Percentiles rank a stretch among this genome's conserved stretches.
These are phyloP conservation scores for Bibio marci DNA, from an alignment of 2,888 invertebrate genomes.

Conservation along the genomic window DNA sequence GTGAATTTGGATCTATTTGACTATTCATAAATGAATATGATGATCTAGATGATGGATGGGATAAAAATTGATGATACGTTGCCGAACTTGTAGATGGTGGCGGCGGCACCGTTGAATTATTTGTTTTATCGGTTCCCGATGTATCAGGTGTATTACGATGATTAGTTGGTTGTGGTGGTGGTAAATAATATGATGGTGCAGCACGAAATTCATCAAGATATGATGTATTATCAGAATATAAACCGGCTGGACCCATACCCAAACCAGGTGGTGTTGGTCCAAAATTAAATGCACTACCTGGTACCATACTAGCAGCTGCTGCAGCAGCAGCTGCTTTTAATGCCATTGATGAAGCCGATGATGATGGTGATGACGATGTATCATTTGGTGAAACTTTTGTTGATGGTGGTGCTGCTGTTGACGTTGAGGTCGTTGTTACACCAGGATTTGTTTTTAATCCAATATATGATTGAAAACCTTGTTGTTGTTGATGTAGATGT, in stretches of 20 bases:
- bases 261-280: constrained; percentile 46
- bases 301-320: constrained; percentile 43
- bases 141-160: too few relatives aligned
- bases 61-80: constrained; percentile 41
- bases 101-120: constrained; percentile 14
- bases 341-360: constrained; percentile 23
- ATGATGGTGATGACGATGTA: constrained; percentile 20
- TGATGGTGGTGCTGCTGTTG: constrained; percentile 17
- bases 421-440: constrained; percentile 12
- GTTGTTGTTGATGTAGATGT: constrained; percentile 21
- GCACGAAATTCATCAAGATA: constrained; percentile 53
- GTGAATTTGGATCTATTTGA: constrained; percentile 41
- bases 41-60: constrained; percentile 38
- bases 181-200: constrained; percentile 40
- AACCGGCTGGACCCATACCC: constrained; percentile 32
- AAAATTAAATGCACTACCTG: constrained; percentile 73
- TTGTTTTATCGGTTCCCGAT: too few relatives aligned
- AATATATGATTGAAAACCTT: constrained; percentile 41
- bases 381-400: neutral
- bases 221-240: constrained; percentile 45
- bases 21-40: constrained; percentile 43
- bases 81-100: constrained; percentile 25
- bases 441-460: constrained; percentile 30
- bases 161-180: constrained; percentile 31
- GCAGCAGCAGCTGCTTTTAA: constrained; percentile 34